Percentiles rank a stretch among this genome's conserved stretches.
These are phyloP conservation scores for Naso thynnoides DNA, from an alignment of 2,797 vertebrate genomes.

Conservation along the genomic window DNA sequence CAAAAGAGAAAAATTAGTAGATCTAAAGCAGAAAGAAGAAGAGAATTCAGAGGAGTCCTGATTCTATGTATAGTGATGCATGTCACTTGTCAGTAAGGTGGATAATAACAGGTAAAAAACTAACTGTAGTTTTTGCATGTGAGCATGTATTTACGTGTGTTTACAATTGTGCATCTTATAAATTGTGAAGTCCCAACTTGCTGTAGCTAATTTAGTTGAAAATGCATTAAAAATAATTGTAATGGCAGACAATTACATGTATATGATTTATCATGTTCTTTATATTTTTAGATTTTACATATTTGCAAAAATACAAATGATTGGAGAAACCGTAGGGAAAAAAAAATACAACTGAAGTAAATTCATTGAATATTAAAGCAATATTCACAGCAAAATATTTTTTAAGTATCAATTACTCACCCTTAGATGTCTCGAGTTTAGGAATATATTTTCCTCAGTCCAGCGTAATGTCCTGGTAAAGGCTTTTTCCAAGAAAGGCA, in stretches of 20 bases:
- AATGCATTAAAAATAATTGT: not conserved
- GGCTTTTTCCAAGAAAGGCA: too few species aligned
- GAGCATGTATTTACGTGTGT: not conserved
- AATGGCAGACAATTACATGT: not conserved
- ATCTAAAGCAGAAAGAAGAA: not conserved
- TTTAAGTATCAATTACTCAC: too few species aligned
- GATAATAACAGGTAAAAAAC: too few species aligned
- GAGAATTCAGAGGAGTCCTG: not conserved
- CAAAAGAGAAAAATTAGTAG: not conserved
- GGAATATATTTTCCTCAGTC: too few species aligned
- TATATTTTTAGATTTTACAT: not conserved
- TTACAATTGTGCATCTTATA: not conserved
- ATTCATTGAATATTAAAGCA: not conserved
- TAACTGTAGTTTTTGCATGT: not conserved
- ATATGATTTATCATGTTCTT: not conserved
- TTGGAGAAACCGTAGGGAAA: not conserved
- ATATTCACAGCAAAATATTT: too few species aligned
- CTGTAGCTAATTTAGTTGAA: not conserved
- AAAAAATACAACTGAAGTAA: not conserved
- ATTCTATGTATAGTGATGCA: too few species aligned
- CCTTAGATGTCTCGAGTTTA: too few species aligned
- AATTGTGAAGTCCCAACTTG: not conserved
- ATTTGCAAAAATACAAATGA: conserved; percentile 3
- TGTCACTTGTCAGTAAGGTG: too few species aligned
- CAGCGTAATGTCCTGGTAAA: too few species aligned